Conservation (phyloP, 2,888 invertebrate genomes). For the Drosophila longiperda region DNA sequence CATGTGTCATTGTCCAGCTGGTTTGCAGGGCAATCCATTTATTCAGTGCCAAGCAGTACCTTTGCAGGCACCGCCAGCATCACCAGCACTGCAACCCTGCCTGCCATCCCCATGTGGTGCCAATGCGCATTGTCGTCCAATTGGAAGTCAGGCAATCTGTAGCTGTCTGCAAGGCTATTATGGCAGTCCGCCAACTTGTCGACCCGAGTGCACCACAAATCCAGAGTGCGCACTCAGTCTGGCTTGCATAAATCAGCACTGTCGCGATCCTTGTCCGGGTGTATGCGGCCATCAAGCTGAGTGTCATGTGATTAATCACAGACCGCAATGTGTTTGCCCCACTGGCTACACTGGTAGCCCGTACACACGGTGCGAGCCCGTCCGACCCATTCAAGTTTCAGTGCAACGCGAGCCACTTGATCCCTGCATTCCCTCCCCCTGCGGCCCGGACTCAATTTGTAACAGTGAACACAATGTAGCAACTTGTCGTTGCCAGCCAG, state of each 20-base stretch:
- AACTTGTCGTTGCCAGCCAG: conserved; percentile 90
- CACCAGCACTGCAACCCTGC: conserved; percentile 86
- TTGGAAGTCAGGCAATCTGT: conserved; percentile 88
- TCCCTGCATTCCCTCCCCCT: conserved; percentile 87
- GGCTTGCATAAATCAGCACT: conserved; percentile 90
- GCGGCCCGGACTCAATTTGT: conserved; percentile 91
- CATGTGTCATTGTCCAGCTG: conserved; percentile 87
- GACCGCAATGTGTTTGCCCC: conserved; percentile 90
- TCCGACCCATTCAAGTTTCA: conserved; percentile 20
- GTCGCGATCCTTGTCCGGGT: conserved; percentile 90
- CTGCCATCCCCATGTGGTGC: conserved; percentile 90
- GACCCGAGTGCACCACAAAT: conserved; percentile 90
- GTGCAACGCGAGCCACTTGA: conserved; percentile 75
- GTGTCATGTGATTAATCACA: conserved; percentile 90
- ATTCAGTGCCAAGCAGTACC: conserved; percentile 85
- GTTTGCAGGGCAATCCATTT: conserved; percentile 89
- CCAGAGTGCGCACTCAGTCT: conserved; percentile 88
- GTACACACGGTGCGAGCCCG: conserved; percentile 86
- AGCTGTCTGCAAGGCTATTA: conserved; percentile 88
- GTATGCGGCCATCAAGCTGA: conserved; percentile 89
- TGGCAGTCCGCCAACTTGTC: conserved; percentile 90
- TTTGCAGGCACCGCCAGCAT: conserved; percentile 11
- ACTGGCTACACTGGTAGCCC: conserved; percentile 89
- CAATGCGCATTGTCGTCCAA: conserved; percentile 88
- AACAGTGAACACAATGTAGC: conserved; percentile 88